Conservation (phyloP, 2,888 invertebrate species). For the Dicranocentrus wangi region DNA sequence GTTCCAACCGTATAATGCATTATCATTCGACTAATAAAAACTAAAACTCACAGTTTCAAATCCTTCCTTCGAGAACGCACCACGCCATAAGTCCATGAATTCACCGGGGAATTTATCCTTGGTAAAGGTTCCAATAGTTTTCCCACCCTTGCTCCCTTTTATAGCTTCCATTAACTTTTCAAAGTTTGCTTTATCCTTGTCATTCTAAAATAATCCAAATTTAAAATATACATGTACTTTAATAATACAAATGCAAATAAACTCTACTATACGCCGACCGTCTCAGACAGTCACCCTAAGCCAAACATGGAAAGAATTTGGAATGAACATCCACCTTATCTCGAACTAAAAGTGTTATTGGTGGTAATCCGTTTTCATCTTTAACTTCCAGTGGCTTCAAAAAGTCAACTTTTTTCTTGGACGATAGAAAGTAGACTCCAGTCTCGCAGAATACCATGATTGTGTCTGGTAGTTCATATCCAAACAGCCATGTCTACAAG, state of each 20-base stretch:
- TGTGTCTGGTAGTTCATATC: conserved; percentile 97
- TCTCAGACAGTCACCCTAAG: no score
- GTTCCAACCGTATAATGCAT: no score
- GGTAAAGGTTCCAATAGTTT: conserved; percentile 89
- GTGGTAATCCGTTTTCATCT: conserved; percentile 87
- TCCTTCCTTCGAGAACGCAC: conserved; percentile 83
- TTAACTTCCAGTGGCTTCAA: conserved; percentile 91
- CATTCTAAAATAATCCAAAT: conserved; percentile 78
- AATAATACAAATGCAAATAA: neutral
- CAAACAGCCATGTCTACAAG: conserved; percentile 93
- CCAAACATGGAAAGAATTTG: neutral
- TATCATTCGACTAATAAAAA: no score
- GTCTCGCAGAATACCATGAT: conserved; percentile 92
- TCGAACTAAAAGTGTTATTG: conserved; percentile 88
- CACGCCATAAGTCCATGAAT: conserved; percentile 93
- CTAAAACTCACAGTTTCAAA: conserved; percentile 82
- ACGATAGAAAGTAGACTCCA: conserved; percentile 91
- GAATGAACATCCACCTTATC: conserved; percentile 91
- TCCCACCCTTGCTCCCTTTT: conserved; percentile 90
- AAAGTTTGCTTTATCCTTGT: conserved; percentile 91
- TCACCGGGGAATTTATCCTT: conserved; percentile 96
- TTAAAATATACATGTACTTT: conserved; percentile 27
- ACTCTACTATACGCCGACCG: no score
- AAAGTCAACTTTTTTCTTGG: conserved; percentile 98
- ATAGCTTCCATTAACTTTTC: conserved; percentile 84